A percentile compares a stretch with the other conserved stretches of the same genome.
phyloP scores from a whole-genome alignment of 2,888 invertebrate genomes.

The Philonicus albiceps region DNA sequence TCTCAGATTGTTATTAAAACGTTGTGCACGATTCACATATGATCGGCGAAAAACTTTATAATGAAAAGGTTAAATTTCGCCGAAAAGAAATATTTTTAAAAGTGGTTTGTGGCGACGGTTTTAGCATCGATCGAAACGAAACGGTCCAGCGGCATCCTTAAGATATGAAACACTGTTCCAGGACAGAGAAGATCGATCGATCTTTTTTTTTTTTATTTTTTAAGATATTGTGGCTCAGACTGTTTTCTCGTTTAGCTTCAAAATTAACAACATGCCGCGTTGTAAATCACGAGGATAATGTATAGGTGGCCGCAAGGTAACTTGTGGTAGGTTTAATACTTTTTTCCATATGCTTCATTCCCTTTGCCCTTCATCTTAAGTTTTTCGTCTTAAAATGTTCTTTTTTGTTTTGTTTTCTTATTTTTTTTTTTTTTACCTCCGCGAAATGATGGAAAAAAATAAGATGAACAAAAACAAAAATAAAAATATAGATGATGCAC shows the following conservation, averaged over 20 bases:
- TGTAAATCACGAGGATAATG: conserved; percentile 42
- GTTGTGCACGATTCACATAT: conserved; percentile 26
- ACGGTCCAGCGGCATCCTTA: background rate
- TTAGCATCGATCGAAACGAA: background rate
- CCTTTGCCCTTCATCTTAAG: background rate
- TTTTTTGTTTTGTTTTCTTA: too few relatives aligned
- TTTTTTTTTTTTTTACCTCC: background rate
- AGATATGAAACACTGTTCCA: background rate
- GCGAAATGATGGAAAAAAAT: background rate
- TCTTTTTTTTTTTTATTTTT: too few relatives aligned
- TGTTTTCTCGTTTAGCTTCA: conserved; percentile 34
- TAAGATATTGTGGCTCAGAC: conserved; percentile 10
- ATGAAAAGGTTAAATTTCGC: conserved; percentile 43
- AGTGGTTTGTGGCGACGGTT: background rate
- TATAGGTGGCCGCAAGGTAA: conserved; percentile 40
- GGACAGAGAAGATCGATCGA: conserved; percentile 38
- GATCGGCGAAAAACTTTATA: conserved; percentile 39
- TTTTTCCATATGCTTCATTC: background rate
- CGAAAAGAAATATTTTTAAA: conserved; percentile 26
- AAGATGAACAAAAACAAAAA: background rate
- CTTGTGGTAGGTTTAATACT: conserved; percentile 39
- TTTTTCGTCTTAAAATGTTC: background rate
- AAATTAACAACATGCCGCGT: conserved; percentile 44
- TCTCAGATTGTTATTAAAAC: background rate
- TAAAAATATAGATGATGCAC: background rate